phyloP scores from a whole-genome alignment of 2,113 vertebrate species.

The Mormyrus lacerda region DNA sequence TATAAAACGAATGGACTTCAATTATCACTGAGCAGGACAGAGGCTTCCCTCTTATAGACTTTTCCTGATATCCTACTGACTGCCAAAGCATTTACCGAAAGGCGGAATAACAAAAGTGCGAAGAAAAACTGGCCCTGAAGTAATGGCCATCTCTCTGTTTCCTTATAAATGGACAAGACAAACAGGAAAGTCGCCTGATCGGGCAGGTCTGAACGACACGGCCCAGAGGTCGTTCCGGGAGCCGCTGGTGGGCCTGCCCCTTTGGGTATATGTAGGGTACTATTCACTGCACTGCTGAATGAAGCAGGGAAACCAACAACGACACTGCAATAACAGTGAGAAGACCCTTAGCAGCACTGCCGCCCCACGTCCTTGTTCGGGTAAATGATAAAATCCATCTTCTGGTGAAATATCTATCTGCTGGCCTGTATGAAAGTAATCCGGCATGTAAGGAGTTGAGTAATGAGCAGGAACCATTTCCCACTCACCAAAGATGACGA shows the following conservation, averaged over 20 bases:
- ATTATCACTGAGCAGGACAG: background rate
- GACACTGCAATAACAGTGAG: background rate
- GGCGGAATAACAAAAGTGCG: background rate
- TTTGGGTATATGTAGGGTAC: background rate
- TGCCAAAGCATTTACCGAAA: background rate
- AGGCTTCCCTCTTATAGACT: background rate
- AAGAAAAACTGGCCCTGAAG: background rate
- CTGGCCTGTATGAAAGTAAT: background rate
- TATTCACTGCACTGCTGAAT: background rate
- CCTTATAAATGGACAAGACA: background rate
- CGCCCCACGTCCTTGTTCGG: background rate
- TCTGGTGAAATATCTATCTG: background rate
- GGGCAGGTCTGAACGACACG: background rate
- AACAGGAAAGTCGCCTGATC: background rate
- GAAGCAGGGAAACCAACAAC: background rate
- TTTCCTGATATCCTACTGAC: background rate
- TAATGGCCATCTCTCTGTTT: background rate
- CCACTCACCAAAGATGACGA: background rate
- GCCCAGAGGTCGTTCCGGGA: background rate
- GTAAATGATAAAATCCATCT: background rate
- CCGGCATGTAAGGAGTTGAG: background rate
- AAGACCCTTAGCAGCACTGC: background rate
- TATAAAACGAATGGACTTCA: background rate
- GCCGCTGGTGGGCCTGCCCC: background rate
- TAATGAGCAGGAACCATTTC: background rate